Conservation (phyloP, 2,888 invertebrate genomes). For the Agapetus fuscipes region DNA sequence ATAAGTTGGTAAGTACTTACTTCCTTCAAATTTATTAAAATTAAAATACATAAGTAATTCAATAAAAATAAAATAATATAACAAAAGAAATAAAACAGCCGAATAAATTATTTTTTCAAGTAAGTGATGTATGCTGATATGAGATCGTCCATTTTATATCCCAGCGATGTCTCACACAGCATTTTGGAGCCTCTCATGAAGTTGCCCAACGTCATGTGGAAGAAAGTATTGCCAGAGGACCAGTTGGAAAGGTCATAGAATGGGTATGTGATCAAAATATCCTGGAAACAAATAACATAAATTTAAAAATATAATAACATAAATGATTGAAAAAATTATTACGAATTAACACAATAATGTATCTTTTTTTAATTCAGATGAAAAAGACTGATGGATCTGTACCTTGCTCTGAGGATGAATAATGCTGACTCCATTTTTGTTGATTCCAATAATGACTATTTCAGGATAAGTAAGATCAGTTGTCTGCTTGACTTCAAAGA, state of each 20-base stretch:
- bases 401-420: constrained; percentile 83
- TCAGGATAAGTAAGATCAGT: constrained; percentile 82
- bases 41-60: no score
- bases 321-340: no score
- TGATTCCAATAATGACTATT: constrained; percentile 80
- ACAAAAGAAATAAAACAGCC: no score
- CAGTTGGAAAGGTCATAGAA: constrained; percentile 88
- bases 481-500: constrained; percentile 90
- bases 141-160: constrained; percentile 95
- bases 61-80: no score
- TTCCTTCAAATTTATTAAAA: no score
- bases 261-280: constrained; percentile 71
- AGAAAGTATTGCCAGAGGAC: constrained; percentile 93
- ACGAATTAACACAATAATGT: no score
- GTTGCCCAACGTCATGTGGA: constrained; percentile 93
- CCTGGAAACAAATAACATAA: no score
- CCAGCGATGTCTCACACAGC: constrained; percentile 83
- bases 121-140: constrained; percentile 80
- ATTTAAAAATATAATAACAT: constrained; percentile 18
- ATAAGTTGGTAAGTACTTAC: no score
- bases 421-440: constrained; percentile 81
- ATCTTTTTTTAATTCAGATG: no score
- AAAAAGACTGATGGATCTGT: no score
- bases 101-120: no score
- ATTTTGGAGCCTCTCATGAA: constrained; percentile 81